A percentile compares a stretch with the other conserved stretches of the same genome.
These are phyloP conservation scores for Xiphophorus maculatus DNA, from an alignment of 2,113 vertebrate genomes.

Conservation along the genomic window DNA sequence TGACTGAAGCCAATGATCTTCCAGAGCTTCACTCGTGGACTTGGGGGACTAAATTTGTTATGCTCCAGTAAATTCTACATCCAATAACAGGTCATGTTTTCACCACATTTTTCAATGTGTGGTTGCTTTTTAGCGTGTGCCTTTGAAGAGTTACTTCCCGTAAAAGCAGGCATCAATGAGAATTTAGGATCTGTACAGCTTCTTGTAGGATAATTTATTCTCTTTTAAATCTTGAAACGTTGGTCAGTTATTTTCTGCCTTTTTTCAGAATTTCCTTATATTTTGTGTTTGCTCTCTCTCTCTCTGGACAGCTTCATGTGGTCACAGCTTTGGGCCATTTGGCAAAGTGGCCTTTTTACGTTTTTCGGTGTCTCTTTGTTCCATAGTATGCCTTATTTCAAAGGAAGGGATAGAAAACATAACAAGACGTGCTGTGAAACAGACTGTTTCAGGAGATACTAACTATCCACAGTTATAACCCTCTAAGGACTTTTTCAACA, in stretches of 20 bases:
- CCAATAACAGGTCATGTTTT: not conserved
- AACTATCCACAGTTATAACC: not conserved
- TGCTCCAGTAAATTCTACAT: conserved; percentile 1
- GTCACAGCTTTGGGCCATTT: not conserved
- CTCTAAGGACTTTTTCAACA: not conserved
- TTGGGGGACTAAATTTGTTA: not conserved
- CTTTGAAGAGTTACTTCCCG: conserved; percentile 23
- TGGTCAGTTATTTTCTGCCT: not conserved
- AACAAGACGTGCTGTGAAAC: not conserved
- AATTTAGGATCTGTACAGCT: conserved; percentile 6
- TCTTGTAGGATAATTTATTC: conserved; percentile 1
- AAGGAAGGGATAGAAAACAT: not conserved
- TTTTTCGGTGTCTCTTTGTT: not conserved
- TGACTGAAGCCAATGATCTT: not conserved
- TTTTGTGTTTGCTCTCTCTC: not conserved
- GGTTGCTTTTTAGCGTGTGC: conserved; percentile 23
- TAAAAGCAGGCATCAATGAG: conserved; percentile 9
- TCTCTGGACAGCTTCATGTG: conserved; percentile 9
- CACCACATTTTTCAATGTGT: conserved; percentile 6
- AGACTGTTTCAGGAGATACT: not conserved
- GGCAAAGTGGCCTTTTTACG: not conserved
- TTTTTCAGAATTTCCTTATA: conserved; percentile 1
- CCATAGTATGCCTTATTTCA: not conserved
- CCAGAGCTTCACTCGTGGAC: not conserved
- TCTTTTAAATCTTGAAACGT: not conserved